A percentile compares a stretch with the other conserved stretches of the same genome.
phyloP scores from a whole-genome alignment of 2,113 vertebrate species.

The Grammomys surdaster region DNA sequence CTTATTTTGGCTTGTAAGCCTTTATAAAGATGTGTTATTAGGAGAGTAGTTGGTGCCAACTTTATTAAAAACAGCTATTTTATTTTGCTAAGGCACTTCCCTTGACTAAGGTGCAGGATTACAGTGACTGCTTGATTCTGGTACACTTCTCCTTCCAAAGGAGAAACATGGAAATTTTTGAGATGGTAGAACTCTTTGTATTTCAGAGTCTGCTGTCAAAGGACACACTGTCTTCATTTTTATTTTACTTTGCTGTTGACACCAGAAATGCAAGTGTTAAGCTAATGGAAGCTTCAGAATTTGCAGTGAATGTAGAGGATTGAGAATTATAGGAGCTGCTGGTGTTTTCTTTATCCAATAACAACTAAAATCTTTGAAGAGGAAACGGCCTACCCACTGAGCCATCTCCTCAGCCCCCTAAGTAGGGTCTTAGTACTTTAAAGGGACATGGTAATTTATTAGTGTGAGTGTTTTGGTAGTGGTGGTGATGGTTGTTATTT shows the following conservation, averaged over 20 bases:
- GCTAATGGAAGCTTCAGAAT: background rate
- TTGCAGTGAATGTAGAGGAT: background rate
- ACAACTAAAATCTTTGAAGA: background rate
- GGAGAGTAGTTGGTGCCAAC: constrained; percentile 62
- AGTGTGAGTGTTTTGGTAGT: background rate
- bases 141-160: constrained; percentile 23
- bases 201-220: constrained; percentile 53
- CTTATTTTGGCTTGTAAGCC: constrained; percentile 79
- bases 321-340: background rate
- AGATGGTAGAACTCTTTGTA: background rate
- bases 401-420: background rate
- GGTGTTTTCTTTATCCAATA: background rate
- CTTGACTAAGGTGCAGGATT: constrained; percentile 60
- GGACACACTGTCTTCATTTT: constrained; percentile 55
- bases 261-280: constrained; percentile 39
- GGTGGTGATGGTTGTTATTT: background rate
- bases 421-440: background rate
- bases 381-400: background rate
- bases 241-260: constrained; percentile 18
- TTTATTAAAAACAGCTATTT: constrained; percentile 74
- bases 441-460: background rate
- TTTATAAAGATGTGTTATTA: constrained; percentile 68
- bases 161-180: constrained; percentile 76
- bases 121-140: constrained; percentile 58
- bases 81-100: constrained; percentile 67